phyloP scores from a whole-genome alignment of 2,888 invertebrate species.

The Xylota sylvarum region DNA sequence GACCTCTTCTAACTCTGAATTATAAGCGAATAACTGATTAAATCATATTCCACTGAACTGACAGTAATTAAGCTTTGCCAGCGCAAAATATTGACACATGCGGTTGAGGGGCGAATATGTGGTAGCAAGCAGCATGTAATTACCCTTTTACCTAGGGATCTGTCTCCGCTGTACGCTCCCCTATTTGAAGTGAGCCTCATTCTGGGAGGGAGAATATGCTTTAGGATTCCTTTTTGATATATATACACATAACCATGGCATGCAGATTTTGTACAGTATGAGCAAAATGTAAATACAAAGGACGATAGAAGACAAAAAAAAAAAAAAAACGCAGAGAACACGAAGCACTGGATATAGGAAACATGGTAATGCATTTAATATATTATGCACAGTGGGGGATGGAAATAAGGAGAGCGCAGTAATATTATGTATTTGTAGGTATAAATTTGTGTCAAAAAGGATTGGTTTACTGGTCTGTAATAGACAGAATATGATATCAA shows the following conservation, averaged over 20 bases:
- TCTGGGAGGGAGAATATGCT: constrained; percentile 12
- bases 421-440: too few species aligned
- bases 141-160: constrained; percentile 69
- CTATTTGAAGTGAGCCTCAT: neutral
- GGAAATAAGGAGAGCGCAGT: neutral
- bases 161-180: neutral
- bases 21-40: constrained; percentile 75
- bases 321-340: neutral
- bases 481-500: too few species aligned
- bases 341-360: constrained; percentile 13
- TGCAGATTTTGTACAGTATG: constrained; percentile 53
- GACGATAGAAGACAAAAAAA: constrained; percentile 29
- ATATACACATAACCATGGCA: constrained; percentile 67
- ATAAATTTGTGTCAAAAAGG: too few species aligned
- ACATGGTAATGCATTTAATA: constrained; percentile 36
- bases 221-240: constrained; percentile 61
- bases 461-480: too few species aligned
- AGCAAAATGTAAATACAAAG: constrained; percentile 63
- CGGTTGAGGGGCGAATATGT: constrained; percentile 24
- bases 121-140: constrained; percentile 62
- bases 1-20: constrained; percentile 53
- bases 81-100: constrained; percentile 70
- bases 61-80: constrained; percentile 70
- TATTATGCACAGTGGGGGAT: neutral
- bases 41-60: constrained; percentile 74